Evolutionary conservation across 2,888 invertebrate genomes (phyloP), one percentile per base, ranked within the genome.

Genomic region (Pandemis cinnamomeana): DNA sequence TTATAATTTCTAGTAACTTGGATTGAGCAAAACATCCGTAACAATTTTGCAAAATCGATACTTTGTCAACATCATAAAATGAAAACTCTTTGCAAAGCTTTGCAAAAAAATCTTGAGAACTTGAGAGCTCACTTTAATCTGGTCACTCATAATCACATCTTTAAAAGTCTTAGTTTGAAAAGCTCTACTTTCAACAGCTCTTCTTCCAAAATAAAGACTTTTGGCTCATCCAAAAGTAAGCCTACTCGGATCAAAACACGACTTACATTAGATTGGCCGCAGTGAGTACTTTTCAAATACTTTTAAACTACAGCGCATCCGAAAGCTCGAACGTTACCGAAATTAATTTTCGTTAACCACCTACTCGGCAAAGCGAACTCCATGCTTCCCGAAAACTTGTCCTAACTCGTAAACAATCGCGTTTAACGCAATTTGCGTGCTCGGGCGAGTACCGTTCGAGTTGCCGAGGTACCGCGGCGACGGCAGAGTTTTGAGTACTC

Each of bases 371-470:
- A 75, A 72, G 72, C 75, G 71, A 69, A 71, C 63, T 72, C 71
- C 67, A 76, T 48, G 72, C 55, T 51, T 66, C 60, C 72, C 62
- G 61, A 71, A 67, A 84, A 83, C 82, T 86, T 82, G 80, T 79
- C 72, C 82, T 81, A 84, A 83, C 85, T 83, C 78, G 81, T 83
- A 86, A 87, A 89, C 87, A 89, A 87, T 85, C 80, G 82, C 82
- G 84, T 78, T 78, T 78, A 84, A 85, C 78, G 80, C 81, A 84
- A 85, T 84, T 83, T 79, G 60, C 76, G 71, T 72, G 77, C 74
- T 77, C 75, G 73, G 71, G 66, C 74, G 74, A 71, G 60, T 71
- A 62, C 74, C 66, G 70, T 71, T 70, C 61, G 74, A 67, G 70
- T 70, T 74, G 61, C 71, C 46, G 71, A 53, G 67, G 74, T 74